These are phyloP conservation scores for Emydura subglobosa DNA, from an alignment of 2,113 vertebrate genomes.

Conservation along the genomic window DNA sequence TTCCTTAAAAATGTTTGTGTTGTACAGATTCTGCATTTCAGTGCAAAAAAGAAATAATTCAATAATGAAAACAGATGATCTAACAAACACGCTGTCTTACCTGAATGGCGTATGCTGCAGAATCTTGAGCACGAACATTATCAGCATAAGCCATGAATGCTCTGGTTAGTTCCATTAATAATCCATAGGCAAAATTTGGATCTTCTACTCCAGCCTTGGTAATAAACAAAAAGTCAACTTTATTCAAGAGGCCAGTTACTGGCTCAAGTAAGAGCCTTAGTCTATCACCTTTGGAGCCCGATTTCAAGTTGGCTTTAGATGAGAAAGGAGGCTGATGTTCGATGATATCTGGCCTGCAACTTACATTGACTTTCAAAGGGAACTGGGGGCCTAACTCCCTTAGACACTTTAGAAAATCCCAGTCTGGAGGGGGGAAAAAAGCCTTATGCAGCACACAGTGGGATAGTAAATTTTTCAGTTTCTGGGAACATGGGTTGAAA, in stretches of 20 bases:
- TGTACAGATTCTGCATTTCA: not conserved
- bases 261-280: not conserved
- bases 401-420: not conserved
- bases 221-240: slow-evolving; percentile 2
- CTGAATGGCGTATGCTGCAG: slow-evolving; percentile 96
- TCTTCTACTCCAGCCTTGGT: slow-evolving; percentile 92
- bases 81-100: slow-evolving; percentile 60
- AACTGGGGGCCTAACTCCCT: not conserved
- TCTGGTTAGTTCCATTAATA: slow-evolving; percentile 93
- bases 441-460: not conserved
- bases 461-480: not conserved
- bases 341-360: not conserved
- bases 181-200: slow-evolving; percentile 90
- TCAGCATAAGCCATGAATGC: slow-evolving; percentile 96
- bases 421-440: not conserved
- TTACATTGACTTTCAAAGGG: not conserved
- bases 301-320: not conserved
- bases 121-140: slow-evolving; percentile 96
- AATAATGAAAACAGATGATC: not conserved
- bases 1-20: not conserved
- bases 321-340: not conserved
- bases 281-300: not conserved
- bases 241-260: not conserved
- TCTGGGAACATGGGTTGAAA: not conserved
- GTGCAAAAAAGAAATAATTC: not conserved